Evolutionary conservation across 2,113 vertebrate genomes (phyloP).

Genomic region (Thermophis baileyi): DNA sequence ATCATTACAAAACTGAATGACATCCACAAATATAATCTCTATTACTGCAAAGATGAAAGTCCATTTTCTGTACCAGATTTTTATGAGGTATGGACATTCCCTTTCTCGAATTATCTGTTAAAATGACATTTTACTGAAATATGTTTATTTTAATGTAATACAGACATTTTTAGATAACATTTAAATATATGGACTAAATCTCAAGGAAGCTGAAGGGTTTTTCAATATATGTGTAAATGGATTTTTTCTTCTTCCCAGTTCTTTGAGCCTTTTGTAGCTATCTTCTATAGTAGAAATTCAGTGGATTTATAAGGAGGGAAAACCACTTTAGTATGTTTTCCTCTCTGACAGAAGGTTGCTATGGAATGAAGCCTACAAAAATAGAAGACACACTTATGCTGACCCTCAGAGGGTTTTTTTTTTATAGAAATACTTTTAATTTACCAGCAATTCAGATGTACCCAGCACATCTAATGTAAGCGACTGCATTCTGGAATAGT

Average conservation of each 20-base stretch:
- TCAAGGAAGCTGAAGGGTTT: neutral
- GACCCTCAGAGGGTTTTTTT: neutral
- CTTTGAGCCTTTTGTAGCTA: neutral
- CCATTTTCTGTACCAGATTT: neutral
- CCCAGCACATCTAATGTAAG: constrained; percentile 93
- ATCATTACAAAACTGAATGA: neutral
- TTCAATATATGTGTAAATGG: neutral
- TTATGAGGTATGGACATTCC: neutral
- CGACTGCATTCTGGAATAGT: constrained; percentile 97
- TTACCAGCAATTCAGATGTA: constrained; percentile 96
- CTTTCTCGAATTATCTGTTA: neutral
- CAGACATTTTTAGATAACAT: neutral
- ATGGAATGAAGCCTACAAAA: neutral
- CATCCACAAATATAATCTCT: neutral
- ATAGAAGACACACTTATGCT: neutral
- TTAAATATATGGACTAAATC: neutral
- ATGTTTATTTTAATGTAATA: neutral
- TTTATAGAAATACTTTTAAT: constrained; percentile 4
- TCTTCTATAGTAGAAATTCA: neutral
- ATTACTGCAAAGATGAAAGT: neutral
- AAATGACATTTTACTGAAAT: neutral
- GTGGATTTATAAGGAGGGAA: neutral
- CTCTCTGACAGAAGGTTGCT: neutral
- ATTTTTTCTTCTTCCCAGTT: neutral
- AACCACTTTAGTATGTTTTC: neutral